phyloP scores from a whole-genome alignment of 2,888 invertebrate genomes.

The Dyspetes luteomarginatus region DNA sequence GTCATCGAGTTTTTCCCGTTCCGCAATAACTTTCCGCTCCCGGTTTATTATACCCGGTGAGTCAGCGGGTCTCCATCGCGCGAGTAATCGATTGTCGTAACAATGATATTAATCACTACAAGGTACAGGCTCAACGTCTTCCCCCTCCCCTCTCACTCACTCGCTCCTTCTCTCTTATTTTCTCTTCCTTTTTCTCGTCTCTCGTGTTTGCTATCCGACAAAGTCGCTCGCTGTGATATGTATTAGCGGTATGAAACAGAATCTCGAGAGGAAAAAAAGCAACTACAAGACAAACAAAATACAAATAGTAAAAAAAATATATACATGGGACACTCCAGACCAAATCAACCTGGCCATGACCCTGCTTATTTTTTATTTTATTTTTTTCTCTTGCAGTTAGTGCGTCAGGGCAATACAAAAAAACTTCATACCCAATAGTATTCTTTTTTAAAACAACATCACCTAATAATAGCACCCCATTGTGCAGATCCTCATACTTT shows the following conservation, averaged over 20 bases:
- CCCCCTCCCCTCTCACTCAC: not conserved
- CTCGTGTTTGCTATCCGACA: slow-evolving; percentile 1
- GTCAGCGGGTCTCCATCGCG: slow-evolving; percentile 38
- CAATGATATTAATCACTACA: slow-evolving; percentile 59
- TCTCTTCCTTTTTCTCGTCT: not conserved
- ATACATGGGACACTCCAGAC: not conserved
- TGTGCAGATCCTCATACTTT: no score
- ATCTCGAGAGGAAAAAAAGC: not conserved
- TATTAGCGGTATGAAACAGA: slow-evolving; percentile 14
- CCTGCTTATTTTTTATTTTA: no score
- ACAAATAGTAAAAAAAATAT: not conserved
- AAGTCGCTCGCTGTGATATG: not conserved
- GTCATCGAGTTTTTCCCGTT: slow-evolving; percentile 49
- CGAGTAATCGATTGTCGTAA: slow-evolving; percentile 62
- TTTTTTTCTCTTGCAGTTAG: no score
- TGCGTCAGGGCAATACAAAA: no score
- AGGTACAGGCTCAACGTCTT: slow-evolving; percentile 30
- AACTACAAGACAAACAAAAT: not conserved
- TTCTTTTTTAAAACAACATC: no score
- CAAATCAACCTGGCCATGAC: not conserved
- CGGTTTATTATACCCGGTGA: slow-evolving; percentile 57
- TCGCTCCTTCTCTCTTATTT: not conserved
- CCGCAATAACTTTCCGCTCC: slow-evolving; percentile 51
- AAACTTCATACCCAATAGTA: no score
- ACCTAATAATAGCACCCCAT: no score